phyloP scores from a whole-genome alignment of 2,888 invertebrate genomes.

The Schrankia costaestrigalis region DNA sequence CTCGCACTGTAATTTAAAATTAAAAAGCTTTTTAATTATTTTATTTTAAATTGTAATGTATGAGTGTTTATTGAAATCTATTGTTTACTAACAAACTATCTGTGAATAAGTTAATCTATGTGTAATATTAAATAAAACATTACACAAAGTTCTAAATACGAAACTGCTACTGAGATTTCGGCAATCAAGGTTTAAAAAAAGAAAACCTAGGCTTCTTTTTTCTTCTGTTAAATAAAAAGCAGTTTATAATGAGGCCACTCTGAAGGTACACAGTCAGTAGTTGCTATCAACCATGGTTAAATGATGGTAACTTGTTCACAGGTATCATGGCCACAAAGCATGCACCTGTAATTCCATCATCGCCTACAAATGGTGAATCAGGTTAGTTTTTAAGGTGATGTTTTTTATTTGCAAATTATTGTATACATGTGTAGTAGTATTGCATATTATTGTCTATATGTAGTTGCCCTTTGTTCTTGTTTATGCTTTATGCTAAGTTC shows the following conservation, averaged over 20 bases:
- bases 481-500: too few species aligned
- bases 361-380: conserved; percentile 69
- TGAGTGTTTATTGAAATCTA: conserved; percentile 6
- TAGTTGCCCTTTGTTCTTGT: too few species aligned
- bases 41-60: too few species aligned
- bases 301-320: conserved; percentile 62
- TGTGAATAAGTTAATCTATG: conserved; percentile 35
- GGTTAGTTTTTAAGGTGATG: conserved; percentile 44
- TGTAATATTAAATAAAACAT: background rate
- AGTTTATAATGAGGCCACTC: background rate
- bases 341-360: conserved; percentile 62
- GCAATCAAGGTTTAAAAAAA: background rate
- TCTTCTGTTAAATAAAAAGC: too few species aligned
- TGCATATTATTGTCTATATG: too few species aligned
- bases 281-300: background rate
- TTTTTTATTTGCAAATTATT: background rate
- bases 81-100: conserved; percentile 25
- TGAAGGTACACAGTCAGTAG: background rate
- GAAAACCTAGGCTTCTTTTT: too few species aligned
- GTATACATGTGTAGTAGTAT: too few species aligned
- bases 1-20: too few species aligned
- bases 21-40: too few species aligned
- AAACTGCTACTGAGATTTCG: background rate
- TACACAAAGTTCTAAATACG: background rate
- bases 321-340: conserved; percentile 74